Evolutionary conservation across 37 sponge, comb jelly and placozoan genomes (phyloP).

Genomic region (Ianthella basta): DNA sequence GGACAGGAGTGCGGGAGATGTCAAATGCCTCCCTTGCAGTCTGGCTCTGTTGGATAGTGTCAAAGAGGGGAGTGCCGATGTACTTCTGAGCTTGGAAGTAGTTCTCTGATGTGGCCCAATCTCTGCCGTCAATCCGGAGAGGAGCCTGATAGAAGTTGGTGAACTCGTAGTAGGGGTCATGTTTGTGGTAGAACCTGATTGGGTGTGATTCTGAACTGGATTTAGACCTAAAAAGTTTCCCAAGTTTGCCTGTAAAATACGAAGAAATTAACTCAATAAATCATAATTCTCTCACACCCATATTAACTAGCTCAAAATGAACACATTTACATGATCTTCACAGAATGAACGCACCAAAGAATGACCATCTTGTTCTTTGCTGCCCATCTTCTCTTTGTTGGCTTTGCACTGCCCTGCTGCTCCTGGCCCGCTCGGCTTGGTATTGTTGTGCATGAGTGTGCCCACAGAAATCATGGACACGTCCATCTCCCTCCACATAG

Average conservation of each 20-base stretch:
- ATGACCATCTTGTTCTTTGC: no score
- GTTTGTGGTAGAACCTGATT: slow-evolving; percentile 64
- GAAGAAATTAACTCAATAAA: no score
- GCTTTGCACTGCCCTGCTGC: no score
- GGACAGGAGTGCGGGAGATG: slow-evolving; percentile 45
- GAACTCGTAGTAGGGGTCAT: slow-evolving; percentile 69
- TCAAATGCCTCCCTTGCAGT: slow-evolving; percentile 59
- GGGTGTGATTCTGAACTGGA: no score
- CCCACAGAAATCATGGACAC: slow-evolving; percentile 62
- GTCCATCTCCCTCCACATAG: slow-evolving; percentile 48
- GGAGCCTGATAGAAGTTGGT: slow-evolving; percentile 54
- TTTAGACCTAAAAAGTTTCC: no score
- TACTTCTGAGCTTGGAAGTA: slow-evolving; percentile 83
- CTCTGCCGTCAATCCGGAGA: slow-evolving; percentile 32
- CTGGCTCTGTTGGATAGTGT: slow-evolving; percentile 4
- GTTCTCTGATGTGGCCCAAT: slow-evolving; percentile 67
- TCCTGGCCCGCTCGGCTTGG: not conserved
- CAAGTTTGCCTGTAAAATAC: no score
- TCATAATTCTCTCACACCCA: no score
- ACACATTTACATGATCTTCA: no score
- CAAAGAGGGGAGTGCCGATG: slow-evolving; percentile 59
- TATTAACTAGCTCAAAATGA: no score
- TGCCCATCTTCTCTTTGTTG: no score
- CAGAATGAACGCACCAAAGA: no score
- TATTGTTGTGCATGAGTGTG: slow-evolving; percentile 46